Evolutionary conservation across 1,140 invertebrate species (phyloP), one percentile per base, ranked within the genome.

Genomic region (Calycopis cecrops): DNA sequence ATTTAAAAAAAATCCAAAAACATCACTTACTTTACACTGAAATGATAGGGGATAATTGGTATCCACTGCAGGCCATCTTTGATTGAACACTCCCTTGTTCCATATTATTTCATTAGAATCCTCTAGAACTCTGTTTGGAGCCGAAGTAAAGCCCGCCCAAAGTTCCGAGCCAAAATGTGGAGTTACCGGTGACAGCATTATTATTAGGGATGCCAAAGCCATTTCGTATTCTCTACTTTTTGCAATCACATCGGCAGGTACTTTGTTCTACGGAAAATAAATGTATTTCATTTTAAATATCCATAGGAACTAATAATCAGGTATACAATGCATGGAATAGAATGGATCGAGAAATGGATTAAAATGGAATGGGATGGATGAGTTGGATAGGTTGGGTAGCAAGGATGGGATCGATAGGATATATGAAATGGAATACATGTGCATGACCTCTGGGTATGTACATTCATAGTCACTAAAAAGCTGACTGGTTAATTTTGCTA

Each of bases 131-230:
- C 90, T 88, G 58, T 91, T 84, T 4, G 90, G 89, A 8, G 91
- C 90, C 1, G 89, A 88, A 14, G 90, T 74, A 70, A 97, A 93
- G 34, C 92, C 95, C 33, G 91, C 87, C 97, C 97, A 99, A 33
- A 98, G 84, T 85, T 98, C 96, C 0, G 94, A 95, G 9, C 95
- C 92, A 79, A 98, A 98, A 80, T 97, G 94, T 8, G 97, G 97
- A 4, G 94, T 93, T 61, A 98, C 89, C 0, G 97, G 96, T 3
- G 94, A 91, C 3, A 98, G 69, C 91, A 97, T 93, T 54, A 98
- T 94, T 48, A 98, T 91, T 67, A 96, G 91, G 10, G 88, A 83
- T 12, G 92, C 94, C 49, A 98, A 85, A 9, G 94, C 91, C 64
- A 91, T 79, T 83, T 97, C 94, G 85, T 91, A 98, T 69, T 96